phyloP scores from a whole-genome alignment of 2,113 vertebrate species.

The Grus americana region DNA sequence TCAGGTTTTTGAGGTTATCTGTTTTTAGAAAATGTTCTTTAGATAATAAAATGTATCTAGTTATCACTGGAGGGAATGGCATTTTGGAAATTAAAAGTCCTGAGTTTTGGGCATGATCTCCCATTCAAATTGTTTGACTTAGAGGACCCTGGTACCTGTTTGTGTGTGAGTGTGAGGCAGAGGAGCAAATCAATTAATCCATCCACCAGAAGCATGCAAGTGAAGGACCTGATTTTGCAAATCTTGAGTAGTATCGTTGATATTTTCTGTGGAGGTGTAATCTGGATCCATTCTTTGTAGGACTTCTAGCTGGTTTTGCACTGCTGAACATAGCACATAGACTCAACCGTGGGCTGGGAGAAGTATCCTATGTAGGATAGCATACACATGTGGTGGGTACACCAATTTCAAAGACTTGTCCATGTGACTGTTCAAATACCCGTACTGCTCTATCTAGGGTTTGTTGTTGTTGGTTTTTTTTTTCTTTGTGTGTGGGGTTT shows the following conservation, averaged over 20 bases:
- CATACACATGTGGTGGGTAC: background rate
- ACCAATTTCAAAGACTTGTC: background rate
- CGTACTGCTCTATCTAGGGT: background rate
- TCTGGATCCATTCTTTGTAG: background rate
- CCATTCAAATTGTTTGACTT: rapidly evolving
- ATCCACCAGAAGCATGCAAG: background rate
- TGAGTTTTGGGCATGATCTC: background rate
- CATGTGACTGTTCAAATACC: background rate
- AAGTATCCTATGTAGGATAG: rapidly evolving
- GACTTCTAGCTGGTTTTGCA: background rate
- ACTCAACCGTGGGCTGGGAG: background rate
- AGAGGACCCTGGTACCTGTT: background rate
- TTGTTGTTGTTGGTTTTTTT: background rate
- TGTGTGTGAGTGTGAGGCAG: background rate
- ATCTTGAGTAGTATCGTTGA: background rate
- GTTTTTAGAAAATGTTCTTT: background rate
- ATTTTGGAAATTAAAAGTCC: background rate
- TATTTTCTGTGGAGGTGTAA: background rate
- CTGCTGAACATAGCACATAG: background rate
- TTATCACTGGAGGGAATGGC: background rate
- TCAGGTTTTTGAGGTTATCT: background rate
- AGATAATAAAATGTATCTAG: background rate
- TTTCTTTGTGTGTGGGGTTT: background rate
- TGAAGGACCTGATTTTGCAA: background rate
- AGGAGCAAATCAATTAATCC: background rate